Evolutionary conservation across 2,113 vertebrate species (phyloP), one percentile per base, ranked within the genome.

Genomic region (Orycteropus afer): DNA sequence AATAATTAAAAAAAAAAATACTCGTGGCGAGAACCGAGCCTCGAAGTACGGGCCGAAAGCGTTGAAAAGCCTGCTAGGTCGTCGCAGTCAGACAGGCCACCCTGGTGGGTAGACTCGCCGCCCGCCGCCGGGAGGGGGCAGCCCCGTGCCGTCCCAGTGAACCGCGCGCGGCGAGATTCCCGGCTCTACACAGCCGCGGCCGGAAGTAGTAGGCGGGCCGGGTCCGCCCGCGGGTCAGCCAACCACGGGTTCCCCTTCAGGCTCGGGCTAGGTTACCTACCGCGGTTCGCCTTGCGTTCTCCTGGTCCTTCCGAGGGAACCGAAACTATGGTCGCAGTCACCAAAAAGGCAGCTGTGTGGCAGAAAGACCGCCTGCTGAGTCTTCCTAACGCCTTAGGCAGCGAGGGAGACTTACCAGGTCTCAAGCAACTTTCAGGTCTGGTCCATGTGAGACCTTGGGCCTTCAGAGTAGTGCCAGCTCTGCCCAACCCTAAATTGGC

Each of bases 11-110:
- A 2, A 55, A n/a, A 9, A 4, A 73, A 59, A 77, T 22, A 37
- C 13, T 37, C 15, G 6, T 10, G 14, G 34, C 9, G 13, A 9
- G 3, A 15, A 27, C 42, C 3, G 0, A 5, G 29, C 45, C 23
- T 32, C 10, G 0, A 8, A 22, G 0, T 0, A 20, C 9, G 4
- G 0, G 47, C 10, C 2, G 27, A 47, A 15, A 0, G 0, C 1
- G 7, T n/a, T 0, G 3, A 4, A 0, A 29, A 7, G 17, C 2
- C 6, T 0, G 32, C 22, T 4, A 4, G 1, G 4, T 1, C 32
- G 45, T 12, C 23, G 69, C n/a, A 45, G 71, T 83, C 42, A 57
- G 23, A 29, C 18, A 14, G 59, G 40, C 40, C 4, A 23, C 3
- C 42, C 40, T 12, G 12, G 7, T 15, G 8, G 11, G 34, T 32